Evolutionary conservation across 2,113 vertebrate genomes (phyloP).

Genomic region (Amblyornis subalaris): DNA sequence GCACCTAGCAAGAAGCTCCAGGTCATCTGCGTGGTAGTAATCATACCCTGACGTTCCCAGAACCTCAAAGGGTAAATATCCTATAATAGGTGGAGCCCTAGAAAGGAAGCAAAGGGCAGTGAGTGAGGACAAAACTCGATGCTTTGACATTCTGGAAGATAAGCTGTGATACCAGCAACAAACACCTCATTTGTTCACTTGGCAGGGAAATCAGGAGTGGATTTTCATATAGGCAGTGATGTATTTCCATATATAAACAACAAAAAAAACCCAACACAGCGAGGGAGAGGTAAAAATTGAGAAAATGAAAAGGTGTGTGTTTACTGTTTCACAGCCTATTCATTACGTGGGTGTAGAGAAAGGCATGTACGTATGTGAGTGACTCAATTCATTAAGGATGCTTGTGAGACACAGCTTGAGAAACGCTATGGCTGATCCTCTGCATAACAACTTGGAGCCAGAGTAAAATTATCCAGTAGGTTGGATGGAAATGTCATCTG

Average conservation of each 20-base stretch:
- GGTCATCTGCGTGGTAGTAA: constrained; percentile 89
- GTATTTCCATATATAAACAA: neutral
- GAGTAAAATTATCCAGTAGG: constrained; percentile 20
- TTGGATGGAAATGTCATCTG: constrained; percentile 34
- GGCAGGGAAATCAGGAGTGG: neutral
- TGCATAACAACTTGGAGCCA: neutral
- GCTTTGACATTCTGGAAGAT: neutral
- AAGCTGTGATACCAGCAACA: neutral
- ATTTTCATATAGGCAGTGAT: neutral
- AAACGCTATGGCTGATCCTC: neutral
- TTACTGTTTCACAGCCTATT: constrained; percentile 32
- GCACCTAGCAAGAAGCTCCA: constrained; percentile 87
- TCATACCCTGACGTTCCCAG: constrained; percentile 87
- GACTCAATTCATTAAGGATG: constrained; percentile 44
- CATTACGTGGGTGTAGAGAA: constrained; percentile 51
- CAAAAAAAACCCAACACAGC: neutral
- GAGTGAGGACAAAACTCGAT: neutral
- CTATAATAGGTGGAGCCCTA: constrained; percentile 85
- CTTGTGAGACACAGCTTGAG: constrained; percentile 27
- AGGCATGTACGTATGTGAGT: constrained; percentile 17
- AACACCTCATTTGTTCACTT: neutral
- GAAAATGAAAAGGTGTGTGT: constrained; percentile 46
- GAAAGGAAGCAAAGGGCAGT: constrained; percentile 39
- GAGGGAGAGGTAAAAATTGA: neutral
- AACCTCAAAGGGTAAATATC: constrained; percentile 89